Base-by-base conservation (phyloP, 2,113 vertebrate species). In the Lophotis ruficrista region DNA sequence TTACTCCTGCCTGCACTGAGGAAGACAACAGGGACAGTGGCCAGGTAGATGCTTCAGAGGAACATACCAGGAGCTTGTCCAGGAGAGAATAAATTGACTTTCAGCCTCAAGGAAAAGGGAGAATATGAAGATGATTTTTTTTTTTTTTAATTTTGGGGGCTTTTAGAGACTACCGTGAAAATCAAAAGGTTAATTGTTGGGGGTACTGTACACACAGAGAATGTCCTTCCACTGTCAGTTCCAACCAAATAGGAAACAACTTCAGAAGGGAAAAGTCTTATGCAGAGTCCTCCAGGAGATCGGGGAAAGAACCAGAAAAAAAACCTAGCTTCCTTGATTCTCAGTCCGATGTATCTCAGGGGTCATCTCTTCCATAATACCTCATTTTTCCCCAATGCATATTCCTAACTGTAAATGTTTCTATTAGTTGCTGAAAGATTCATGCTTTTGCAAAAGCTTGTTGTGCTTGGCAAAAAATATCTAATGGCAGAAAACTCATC, bases 401-500 rank as follows among this genome's bases (percentile, higher is more conserved):
- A 92, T 92, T 97, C 89, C 93, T 81, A 94, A 87, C 91, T 66
- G 60, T 75, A 95, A 93, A 89, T 81, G 64, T 90, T 96, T 94
- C 92, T 96, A 53, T 93, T 96, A 76, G 83, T 95, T 89, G 83
- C 76, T 6, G 48, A 91, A 97, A 95, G 93, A 89, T 87, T 95
- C 89, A 89, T 87, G 80, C 72, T 97, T 94, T 94, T 89, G 95
- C 80, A 94, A 95, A 95, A 83, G 64, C 60, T 90, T 89, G 91
- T 92, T 97, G 93, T 93, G 57, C 83, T 95, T 97, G 96, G 95
- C 95, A 94, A 89, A 92, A 97, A 87, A 73, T n/a, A 81, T 28
- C 80, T 94, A 95, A 90, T 89, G 43, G 83, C 95, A 96, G 91
- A 94, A 95, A 97, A 91, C 91, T 97, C 94, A 92, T 95, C 94